A percentile compares a stretch with the other conserved stretches of the same genome.
phyloP scores from a whole-genome alignment of 2,113 vertebrate species.

The Mastomys coucha region DNA sequence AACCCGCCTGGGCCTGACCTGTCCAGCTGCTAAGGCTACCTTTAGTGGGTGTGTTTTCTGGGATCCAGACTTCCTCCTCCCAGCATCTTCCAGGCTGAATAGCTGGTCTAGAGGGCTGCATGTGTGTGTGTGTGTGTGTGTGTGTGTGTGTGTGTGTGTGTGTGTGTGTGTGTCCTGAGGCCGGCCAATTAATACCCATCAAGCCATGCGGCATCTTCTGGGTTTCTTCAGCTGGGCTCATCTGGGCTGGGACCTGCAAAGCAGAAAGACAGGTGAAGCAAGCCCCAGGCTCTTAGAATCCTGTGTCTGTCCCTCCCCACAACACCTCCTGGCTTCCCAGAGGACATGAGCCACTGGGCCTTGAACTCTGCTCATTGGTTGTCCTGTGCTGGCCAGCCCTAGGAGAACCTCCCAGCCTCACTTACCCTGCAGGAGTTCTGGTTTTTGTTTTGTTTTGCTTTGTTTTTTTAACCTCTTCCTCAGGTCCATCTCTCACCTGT shows the following conservation, averaged over 20 bases:
- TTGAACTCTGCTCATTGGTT: not conserved
- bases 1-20: too few relatives aligned
- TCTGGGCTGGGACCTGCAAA: not conserved
- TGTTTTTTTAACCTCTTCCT: not conserved
- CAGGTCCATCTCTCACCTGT: fast-evolving
- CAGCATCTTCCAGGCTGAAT: not conserved
- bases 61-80: not conserved
- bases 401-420: not conserved
- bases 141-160: too few relatives aligned
- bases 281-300: not conserved
- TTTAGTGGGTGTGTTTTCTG: not conserved
- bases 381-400: not conserved
- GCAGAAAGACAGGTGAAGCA: not conserved
- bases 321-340: not conserved
- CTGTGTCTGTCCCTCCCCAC: fast-evolving
- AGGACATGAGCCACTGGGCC: not conserved
- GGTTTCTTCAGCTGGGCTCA: not conserved
- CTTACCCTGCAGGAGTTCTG: not conserved
- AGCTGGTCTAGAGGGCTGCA: too few relatives aligned
- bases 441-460: not conserved
- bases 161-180: not conserved
- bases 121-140: too few relatives aligned
- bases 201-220: not conserved
- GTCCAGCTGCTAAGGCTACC: not conserved
- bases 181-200: not conserved